Evolutionary conservation across 2,113 vertebrate species (phyloP).

Genomic region (Artemisiospiza belli): DNA sequence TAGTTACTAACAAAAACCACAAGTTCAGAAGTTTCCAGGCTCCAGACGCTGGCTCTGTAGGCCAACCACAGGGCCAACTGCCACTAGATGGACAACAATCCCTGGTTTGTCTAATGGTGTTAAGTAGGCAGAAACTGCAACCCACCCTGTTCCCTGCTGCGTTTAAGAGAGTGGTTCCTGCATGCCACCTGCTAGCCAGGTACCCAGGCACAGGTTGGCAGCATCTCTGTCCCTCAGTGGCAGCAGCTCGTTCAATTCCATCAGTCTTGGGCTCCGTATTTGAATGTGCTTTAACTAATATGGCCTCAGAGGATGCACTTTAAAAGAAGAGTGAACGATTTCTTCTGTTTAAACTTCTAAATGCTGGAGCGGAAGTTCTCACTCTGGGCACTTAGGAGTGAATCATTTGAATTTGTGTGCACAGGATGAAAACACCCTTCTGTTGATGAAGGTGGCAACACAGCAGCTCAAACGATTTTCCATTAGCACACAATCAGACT

Average conservation of each 20-base stretch:
- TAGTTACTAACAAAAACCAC: background rate
- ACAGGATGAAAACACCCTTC: background rate
- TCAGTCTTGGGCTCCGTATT: background rate
- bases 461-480: constrained; percentile 45
- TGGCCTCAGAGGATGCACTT: background rate
- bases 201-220: background rate
- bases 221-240: background rate
- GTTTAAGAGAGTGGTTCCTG: background rate
- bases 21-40: background rate
- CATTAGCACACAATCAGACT: constrained; percentile 35
- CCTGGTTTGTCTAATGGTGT: background rate
- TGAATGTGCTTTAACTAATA: background rate
- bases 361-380: background rate
- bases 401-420: background rate
- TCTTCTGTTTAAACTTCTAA: background rate
- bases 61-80: background rate
- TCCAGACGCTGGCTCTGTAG: background rate
- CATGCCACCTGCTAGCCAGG: background rate
- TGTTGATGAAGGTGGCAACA: constrained; percentile 17
- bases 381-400: background rate
- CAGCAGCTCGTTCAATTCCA: background rate
- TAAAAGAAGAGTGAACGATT: background rate
- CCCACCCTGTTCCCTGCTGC: accelerated
- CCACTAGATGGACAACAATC: background rate
- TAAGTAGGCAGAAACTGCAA: background rate